Percentiles rank a stretch among this genome's conserved stretches.
Evolutionary conservation across 2,888 invertebrate species (phyloP).

Genomic region (Hirtodrosophila histrioides): DNA sequence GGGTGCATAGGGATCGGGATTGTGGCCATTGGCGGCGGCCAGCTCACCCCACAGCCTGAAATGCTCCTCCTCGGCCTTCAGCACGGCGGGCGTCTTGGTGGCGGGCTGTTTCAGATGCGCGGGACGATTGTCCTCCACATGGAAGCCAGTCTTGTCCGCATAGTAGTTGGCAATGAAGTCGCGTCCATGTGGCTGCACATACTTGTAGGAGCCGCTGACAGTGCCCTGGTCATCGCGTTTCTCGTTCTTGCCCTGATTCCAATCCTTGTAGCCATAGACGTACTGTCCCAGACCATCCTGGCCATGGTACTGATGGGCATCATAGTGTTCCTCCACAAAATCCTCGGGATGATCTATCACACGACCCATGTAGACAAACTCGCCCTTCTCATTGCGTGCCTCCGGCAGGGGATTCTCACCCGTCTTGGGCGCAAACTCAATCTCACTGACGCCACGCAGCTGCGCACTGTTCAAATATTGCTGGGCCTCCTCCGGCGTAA

Average conservation of each 20-base stretch:
- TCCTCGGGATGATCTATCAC: constrained; percentile 88
- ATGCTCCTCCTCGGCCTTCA: constrained; percentile 88
- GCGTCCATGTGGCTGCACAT: constrained; percentile 86
- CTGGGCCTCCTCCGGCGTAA: constrained; percentile 86
- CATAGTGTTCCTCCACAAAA: constrained; percentile 89
- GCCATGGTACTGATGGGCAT: constrained; percentile 89
- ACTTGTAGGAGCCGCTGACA: constrained; percentile 90
- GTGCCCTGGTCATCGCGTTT: constrained; percentile 88
- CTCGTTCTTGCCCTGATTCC: constrained; percentile 90
- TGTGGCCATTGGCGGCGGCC: constrained; percentile 85
- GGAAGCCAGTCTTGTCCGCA: constrained; percentile 91
- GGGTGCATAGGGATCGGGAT: constrained; percentile 84
- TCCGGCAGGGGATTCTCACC: constrained; percentile 85
- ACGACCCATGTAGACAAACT: constrained; percentile 85
- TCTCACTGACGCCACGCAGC: constrained; percentile 83
- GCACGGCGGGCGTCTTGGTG: constrained; percentile 89
- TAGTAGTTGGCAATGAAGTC: constrained; percentile 86
- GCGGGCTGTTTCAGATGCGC: constrained; percentile 87
- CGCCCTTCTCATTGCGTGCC: constrained; percentile 81
- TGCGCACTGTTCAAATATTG: constrained; percentile 83
- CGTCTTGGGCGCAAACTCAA: constrained; percentile 86
- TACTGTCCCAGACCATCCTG: constrained; percentile 90
- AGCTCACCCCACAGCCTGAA: constrained; percentile 89
- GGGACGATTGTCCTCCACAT: constrained; percentile 90
- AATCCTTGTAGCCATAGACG: constrained; percentile 89